Evolutionary conservation across 2,113 vertebrate species (phyloP), one percentile per base, ranked within the genome.

Genomic region (Poeciliopsis retropinna): DNA sequence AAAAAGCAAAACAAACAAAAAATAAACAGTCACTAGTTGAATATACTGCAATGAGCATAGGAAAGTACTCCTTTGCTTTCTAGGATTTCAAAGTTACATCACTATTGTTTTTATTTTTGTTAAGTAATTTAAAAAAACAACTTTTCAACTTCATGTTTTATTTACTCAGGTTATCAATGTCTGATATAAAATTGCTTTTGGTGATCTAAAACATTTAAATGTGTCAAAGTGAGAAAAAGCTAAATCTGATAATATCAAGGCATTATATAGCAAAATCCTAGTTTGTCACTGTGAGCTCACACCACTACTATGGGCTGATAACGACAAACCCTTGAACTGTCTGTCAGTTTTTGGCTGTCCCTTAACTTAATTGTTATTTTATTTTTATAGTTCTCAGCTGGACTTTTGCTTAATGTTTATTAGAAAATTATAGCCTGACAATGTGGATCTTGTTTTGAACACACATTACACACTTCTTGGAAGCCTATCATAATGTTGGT

Each of bases 381-480:
- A 28, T 29, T 61, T 61, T 17, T 47, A 47, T 29, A n/a, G 12
- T 1, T 61, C 27, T 27, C n/a, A 14, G 11, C 1, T 5, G 60
- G 1, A 61, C 9, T 61, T 28, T 61, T 61, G n/a, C 27, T 60
- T 60, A 60, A 60, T 22, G 17, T 25, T 34, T 19, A 37, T 10
- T 10, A 14, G 22, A 65, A 37, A 47, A 67, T 27, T 44, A 67
- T 12, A 51, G 17, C 39, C 4, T 22, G 15, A 30, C 9, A 64
- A n/a, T 73, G 30, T 22, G 17, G 51, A 57, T 19, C 2, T 64
- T 64, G 10, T 68, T 19, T 63, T 5, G 51, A n/a, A 11, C 39
- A 64, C 62, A 69, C 66, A 37, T 44, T 61, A 62, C 30, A 28
- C 29, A 22, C 14, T 67, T 75, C 39, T 32, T 47, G 39, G 44